phyloP scores from a whole-genome alignment of 2,888 invertebrate species.

The Tricholauxania praeusta region DNA sequence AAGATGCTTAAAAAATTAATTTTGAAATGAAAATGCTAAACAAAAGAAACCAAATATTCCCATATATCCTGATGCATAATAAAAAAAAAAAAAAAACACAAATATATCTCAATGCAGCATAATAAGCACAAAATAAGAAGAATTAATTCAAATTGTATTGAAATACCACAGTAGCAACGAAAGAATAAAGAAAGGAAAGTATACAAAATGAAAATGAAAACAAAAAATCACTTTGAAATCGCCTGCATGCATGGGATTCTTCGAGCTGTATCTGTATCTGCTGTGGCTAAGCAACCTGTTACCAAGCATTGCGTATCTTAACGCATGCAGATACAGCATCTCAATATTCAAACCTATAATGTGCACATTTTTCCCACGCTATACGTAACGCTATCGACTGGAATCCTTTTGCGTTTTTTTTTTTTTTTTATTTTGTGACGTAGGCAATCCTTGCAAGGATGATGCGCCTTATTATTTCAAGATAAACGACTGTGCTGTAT shows the following conservation, averaged over 20 bases:
- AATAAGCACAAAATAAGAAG: neutral
- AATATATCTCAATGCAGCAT: neutral
- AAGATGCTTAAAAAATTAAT: neutral
- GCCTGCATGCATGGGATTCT: constrained; percentile 13
- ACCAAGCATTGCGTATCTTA: constrained; percentile 4
- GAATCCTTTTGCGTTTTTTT: constrained; percentile 25
- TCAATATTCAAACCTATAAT: neutral
- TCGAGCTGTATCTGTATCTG: neutral
- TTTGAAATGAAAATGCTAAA: no score
- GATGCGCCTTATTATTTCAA: neutral
- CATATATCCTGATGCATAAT: constrained; percentile 6
- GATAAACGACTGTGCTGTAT: neutral
- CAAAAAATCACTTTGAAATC: constrained; percentile 25
- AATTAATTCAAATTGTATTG: constrained; percentile 36
- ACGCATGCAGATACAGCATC: constrained; percentile 1
- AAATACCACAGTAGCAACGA: neutral
- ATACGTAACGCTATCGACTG: constrained; percentile 6
- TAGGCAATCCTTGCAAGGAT: neutral
- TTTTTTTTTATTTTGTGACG: neutral
- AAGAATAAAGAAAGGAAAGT: constrained; percentile 15
- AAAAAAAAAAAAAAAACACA: neutral
- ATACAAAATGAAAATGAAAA: constrained; percentile 24
- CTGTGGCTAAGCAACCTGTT: constrained; percentile 2
- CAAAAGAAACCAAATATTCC: constrained; percentile 7
- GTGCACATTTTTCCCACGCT: constrained; percentile 22